Evolutionary conservation across 2,888 invertebrate species (phyloP), one percentile per base, ranked within the genome.

Genomic region (Dolomedes plantarius): DNA sequence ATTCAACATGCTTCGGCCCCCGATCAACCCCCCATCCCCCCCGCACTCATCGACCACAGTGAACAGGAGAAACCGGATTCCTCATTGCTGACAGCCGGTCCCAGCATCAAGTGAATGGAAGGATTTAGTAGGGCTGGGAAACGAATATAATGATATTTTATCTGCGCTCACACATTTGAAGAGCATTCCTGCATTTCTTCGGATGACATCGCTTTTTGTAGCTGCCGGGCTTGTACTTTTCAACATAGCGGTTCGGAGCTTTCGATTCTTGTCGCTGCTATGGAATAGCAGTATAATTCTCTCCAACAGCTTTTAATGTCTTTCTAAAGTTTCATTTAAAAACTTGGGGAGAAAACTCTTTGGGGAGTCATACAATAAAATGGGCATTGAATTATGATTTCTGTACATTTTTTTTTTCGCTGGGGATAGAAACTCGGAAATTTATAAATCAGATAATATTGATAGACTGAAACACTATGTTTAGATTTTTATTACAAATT

Each of bases 61-160:
- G 50, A 13, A 19, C 32, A 32, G n/a, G 32, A 71, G 83, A 77
- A 83, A 83, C 69, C 39, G 67, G 83, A 81, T 41, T 67, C 79
- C 32, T 31, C 46, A 64, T 41, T 79, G 41, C 69, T 81, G 80
- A 83, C 83, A 83, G 69, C 65, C 75, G 41, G 28, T 73, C 62
- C 39, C 28, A n/a, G 23, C 68, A 16, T 68, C 27, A 83, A 39
- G 77, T 77, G 83, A 83, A 83, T 77, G 56, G 83, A 62, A 67
- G 77, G 83, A 83, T 83, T 83, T 83, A 27, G 28, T 46, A 29
- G 28, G 9, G 65, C 41, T 29, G 39, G 75, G 65, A 65, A 77
- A 83, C 76, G 71, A 76, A 83, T 77, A 83, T 71, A 82, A 82
- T 82, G 71, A 56, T 82, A 76, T 82, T 82, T 76, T 76, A 76